A percentile compares a stretch with the other conserved stretches of the same genome.
Evolutionary conservation across 2,888 invertebrate species (phyloP).

Genomic region (Galerucella calmariensis): DNA sequence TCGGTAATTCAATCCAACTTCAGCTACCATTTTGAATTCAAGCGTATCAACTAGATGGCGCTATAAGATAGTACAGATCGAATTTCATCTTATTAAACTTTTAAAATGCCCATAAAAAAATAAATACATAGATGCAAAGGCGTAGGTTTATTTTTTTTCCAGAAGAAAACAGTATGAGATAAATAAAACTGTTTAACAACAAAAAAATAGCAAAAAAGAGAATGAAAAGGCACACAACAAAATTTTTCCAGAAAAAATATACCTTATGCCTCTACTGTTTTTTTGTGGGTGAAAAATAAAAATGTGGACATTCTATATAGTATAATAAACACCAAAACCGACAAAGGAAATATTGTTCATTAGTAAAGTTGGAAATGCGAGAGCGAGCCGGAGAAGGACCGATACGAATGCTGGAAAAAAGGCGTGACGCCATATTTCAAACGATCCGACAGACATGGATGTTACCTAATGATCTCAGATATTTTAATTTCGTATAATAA

Average conservation of each 20-base stretch:
- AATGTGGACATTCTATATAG: background rate
- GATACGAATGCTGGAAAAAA: conserved; percentile 44
- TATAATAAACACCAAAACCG: conserved; percentile 39
- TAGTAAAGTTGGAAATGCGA: conserved; percentile 39
- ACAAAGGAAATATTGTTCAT: conserved; percentile 46
- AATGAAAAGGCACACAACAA: too few relatives aligned
- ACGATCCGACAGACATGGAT: conserved; percentile 39
- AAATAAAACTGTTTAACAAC: too few relatives aligned
- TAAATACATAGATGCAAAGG: background rate
- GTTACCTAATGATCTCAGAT: conserved; percentile 36
- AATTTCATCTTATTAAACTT: conserved; percentile 37
- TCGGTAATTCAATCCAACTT: background rate
- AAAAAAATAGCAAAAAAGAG: too few relatives aligned
- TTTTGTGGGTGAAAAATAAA: background rate
- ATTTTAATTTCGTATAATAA: conserved; percentile 18
- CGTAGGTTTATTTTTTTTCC: background rate
- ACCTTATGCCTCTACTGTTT: too few relatives aligned
- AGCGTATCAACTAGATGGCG: conserved; percentile 31
- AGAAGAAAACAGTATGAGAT: background rate
- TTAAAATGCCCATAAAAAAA: conserved; percentile 30
- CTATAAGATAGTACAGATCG: conserved; percentile 34
- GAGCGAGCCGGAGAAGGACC: conserved; percentile 44
- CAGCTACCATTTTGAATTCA: background rate
- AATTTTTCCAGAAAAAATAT: too few relatives aligned
- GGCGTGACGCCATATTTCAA: conserved; percentile 49